These are phyloP conservation scores for Chaetodon trifasciatus DNA, from an alignment of 2,797 vertebrate species.

Conservation along the genomic window DNA sequence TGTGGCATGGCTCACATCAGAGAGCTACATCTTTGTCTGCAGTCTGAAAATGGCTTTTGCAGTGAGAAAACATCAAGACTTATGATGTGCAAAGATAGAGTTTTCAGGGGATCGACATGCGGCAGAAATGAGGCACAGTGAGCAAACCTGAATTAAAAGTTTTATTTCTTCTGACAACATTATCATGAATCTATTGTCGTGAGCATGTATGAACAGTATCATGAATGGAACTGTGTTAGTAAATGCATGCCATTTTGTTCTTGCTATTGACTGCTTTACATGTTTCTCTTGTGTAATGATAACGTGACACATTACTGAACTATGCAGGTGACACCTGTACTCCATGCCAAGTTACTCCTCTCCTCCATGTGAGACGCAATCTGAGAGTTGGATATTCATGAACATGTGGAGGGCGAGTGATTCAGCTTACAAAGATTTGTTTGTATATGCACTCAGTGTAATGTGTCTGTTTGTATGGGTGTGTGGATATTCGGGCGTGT, in stretches of 20 bases:
- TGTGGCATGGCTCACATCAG: too few species aligned
- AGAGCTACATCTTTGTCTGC: too few species aligned
- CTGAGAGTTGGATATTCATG: neutral
- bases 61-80: neutral
- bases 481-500: neutral
- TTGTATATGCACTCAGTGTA: neutral
- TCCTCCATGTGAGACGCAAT: neutral
- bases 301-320: slow-evolving; percentile 4
- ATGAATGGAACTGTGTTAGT: slow-evolving; percentile 41
- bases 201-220: slow-evolving; percentile 39
- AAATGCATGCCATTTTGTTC: slow-evolving; percentile 53
- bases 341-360: neutral
- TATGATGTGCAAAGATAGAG: neutral
- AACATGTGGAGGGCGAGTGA: neutral
- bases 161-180: neutral
- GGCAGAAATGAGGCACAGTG: neutral
- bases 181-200: slow-evolving; percentile 1
- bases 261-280: neutral
- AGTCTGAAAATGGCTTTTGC: neutral
- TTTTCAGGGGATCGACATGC: neutral
- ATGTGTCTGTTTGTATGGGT: neutral
- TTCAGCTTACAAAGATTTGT: neutral
- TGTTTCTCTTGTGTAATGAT: slow-evolving; percentile 1
- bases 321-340: slow-evolving; percentile 9
- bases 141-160: neutral